Evolutionary conservation across 2,113 vertebrate species (phyloP).

Genomic region (Gadus chalcogrammus): DNA sequence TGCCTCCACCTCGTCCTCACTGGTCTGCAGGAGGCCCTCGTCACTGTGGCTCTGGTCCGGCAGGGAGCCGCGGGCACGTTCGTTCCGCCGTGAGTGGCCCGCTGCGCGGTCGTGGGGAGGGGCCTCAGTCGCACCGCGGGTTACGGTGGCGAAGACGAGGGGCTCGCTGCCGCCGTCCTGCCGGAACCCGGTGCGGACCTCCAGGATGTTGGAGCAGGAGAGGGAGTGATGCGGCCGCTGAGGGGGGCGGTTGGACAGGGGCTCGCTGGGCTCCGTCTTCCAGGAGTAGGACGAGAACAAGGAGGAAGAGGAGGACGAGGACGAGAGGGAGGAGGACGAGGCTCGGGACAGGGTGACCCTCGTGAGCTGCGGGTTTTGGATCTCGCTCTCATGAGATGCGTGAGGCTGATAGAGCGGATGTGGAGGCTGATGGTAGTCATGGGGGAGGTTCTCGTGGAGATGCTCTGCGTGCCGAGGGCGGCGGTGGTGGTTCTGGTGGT

Average conservation of each 20-base stretch:
- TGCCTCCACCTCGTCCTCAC: conserved; percentile 10
- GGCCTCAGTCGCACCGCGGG: conserved; percentile 24
- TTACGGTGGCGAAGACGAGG: conserved; percentile 49
- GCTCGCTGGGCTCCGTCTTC: conserved; percentile 67
- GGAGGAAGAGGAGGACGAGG: conserved; percentile 57
- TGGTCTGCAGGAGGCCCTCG: conserved; percentile 54
- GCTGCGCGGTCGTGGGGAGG: conserved; percentile 1
- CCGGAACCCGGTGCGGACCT: conserved; percentile 43
- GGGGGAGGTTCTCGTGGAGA: conserved; percentile 15
- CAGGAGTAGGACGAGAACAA: conserved; percentile 64
- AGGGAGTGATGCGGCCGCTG: conserved; percentile 66
- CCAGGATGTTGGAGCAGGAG: conserved; percentile 72
- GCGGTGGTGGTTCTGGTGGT: conserved; percentile 21
- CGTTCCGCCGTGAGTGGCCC: conserved; percentile 15
- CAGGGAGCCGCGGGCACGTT: conserved; percentile 20
- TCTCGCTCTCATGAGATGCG: conserved; percentile 40
- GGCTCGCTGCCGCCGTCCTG: conserved; percentile 42
- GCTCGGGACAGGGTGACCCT: conserved; percentile 50
- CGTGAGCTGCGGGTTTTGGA: conserved; percentile 39
- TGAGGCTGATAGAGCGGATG: neutral
- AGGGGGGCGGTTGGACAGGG: conserved; percentile 40
- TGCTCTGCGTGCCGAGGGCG: conserved; percentile 32
- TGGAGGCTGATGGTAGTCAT: conserved; percentile 10
- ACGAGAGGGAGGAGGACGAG: conserved; percentile 58
- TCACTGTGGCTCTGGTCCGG: conserved; percentile 69